Conservation (phyloP, 2,888 invertebrate species). For the Drosophila histrio region DNA sequence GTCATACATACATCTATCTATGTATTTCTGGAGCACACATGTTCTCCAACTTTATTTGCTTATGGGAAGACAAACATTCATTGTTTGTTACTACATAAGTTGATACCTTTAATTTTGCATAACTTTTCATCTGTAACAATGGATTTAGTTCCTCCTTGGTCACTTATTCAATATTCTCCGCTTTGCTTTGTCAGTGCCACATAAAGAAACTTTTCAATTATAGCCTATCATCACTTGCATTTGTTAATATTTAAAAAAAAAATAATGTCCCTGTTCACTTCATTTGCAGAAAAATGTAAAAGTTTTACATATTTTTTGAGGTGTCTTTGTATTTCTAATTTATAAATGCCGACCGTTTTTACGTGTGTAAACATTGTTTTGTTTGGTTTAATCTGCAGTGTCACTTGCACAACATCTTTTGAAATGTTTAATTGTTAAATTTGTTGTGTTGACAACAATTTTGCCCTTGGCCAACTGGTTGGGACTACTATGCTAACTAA, state of each 20-base stretch:
- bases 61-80: too few species aligned
- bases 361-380: background rate
- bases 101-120: background rate
- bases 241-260: background rate
- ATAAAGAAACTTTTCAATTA: background rate
- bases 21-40: background rate
- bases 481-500: background rate
- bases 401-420: constrained; percentile 25
- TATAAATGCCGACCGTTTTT: background rate
- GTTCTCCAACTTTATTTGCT: background rate
- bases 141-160: background rate
- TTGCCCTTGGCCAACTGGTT: constrained; percentile 18
- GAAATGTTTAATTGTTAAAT: constrained; percentile 34
- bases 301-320: background rate
- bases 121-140: background rate
- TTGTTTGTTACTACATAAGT: background rate
- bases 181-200: too few species aligned
- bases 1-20: too few species aligned
- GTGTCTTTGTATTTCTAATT: background rate
- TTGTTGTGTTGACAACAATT: constrained; percentile 26
- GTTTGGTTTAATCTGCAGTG: constrained; percentile 10
- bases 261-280: background rate
- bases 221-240: background rate
- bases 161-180: background rate
- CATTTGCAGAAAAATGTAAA: background rate